Evolutionary conservation across 2,113 vertebrate genomes (phyloP).

Genomic region (Paramormyrops kingsleyae): DNA sequence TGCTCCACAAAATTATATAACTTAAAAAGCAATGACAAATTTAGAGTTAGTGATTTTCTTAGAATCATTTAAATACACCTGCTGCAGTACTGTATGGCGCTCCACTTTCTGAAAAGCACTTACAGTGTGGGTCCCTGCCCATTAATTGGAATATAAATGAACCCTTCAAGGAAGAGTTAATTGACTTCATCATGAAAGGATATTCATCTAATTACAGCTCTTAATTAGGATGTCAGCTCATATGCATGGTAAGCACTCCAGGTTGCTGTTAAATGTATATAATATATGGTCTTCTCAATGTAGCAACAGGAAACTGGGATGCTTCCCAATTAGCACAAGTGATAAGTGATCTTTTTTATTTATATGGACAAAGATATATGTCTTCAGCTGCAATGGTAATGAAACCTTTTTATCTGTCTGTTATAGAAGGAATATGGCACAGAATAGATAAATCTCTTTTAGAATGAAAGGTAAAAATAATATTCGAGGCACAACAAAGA

Average conservation of each 20-base stretch:
- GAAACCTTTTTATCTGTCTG: neutral
- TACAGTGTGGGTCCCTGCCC: constrained; percentile 16
- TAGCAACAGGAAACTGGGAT: constrained; percentile 15
- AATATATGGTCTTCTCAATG: neutral
- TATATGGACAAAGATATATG: constrained; percentile 3
- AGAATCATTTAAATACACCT: neutral
- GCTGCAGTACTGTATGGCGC: neutral
- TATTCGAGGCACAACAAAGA: neutral
- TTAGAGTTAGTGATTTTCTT: neutral
- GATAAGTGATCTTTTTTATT: constrained; percentile 16
- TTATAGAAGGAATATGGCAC: neutral
- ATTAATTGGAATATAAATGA: constrained; percentile 31
- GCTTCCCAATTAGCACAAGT: constrained; percentile 12
- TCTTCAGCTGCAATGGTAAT: neutral
- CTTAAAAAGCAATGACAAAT: neutral
- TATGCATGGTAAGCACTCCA: constrained; percentile 17
- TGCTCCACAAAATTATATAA: neutral
- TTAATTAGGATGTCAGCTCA: constrained; percentile 25
- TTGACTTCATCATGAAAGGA: constrained; percentile 37
- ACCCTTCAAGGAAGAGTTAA: constrained; percentile 42
- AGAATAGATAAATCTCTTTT: neutral
- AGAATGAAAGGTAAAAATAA: neutral
- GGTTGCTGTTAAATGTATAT: constrained; percentile 9
- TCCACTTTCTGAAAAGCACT: constrained; percentile 11
- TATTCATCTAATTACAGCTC: constrained; percentile 26